Base-by-base conservation (phyloP, 2,797 vertebrate genomes). In the Chelmon rostratus region DNA sequence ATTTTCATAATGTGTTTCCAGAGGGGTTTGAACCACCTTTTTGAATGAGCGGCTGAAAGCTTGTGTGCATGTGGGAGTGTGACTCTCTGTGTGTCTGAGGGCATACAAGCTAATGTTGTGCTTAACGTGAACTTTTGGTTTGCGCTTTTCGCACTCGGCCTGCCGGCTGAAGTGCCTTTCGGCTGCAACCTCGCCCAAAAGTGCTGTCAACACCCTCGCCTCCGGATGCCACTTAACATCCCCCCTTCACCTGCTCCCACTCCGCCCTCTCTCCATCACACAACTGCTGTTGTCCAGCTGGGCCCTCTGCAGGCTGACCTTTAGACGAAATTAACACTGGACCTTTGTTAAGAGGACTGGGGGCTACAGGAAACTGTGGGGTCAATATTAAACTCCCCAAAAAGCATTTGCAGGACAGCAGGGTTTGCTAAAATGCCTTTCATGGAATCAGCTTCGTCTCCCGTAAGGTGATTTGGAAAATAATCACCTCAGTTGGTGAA, bases 111-210 rank as follows among this genome's bases (percentile, higher is more conserved):
- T 69, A 58, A 76, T 81, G 69, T 47, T 62, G 56, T 46, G 66
- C 44, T 82, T 25, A 62, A 57, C 70, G 53, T 57, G 76, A 87
- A 76, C 79, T 78, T 81, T 69, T 38, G 61, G 3, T 82, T 69
- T 78, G 73, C 76, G 76, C 64, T 77, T 62, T 83, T 79, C 70
- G 18, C 57, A 66, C 83, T 79, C 61, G 56, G 13, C 35, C 5
- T 35, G 56, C 59, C 42, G 19, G 47, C 59, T 90, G 73, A 87
- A 93, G 92, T 78, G 86, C 71, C 73, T 78, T 78, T 83, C 2
- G 52, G 75, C 72, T 59, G 68, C 56, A 49, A 72, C 85, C 58
- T 47, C n/a, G 16, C 19, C 50, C 10, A 0, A 5, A 59, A 88
- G 81, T 54, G 85, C 86, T 58, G 78, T 69, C 78, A 59, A 84